These are phyloP conservation scores for Drosophila rubida DNA, from an alignment of 2,888 invertebrate genomes.

Conservation along the genomic window DNA sequence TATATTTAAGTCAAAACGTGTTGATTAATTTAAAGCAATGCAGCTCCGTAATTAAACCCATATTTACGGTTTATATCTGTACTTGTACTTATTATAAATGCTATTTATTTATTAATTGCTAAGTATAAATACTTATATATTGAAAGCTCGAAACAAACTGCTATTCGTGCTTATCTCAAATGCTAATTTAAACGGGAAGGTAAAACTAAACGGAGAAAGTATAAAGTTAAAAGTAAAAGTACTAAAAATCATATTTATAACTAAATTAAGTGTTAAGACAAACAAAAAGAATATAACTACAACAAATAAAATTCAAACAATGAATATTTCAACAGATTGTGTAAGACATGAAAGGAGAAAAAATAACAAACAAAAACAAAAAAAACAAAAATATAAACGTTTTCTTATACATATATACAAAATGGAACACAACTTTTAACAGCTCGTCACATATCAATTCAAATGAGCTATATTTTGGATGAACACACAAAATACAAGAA, in stretches of 20 bases:
- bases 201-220: conserved; percentile 48
- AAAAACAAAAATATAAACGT: conserved; percentile 30
- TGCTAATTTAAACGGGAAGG: conserved; percentile 29
- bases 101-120: conserved; percentile 68
- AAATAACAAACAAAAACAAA: conserved; percentile 6
- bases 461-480: conserved; percentile 68
- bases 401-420: conserved; percentile 46
- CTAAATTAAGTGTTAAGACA: conserved; percentile 69
- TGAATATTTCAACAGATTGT: conserved; percentile 50
- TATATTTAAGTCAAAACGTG: conserved; percentile 49
- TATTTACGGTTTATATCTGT: conserved; percentile 21
- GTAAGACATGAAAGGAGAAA: conserved; percentile 34
- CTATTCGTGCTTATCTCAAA: conserved; percentile 65
- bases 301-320: conserved; percentile 27
- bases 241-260: conserved; percentile 40
- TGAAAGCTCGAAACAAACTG: conserved; percentile 40
- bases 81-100: conserved; percentile 32
- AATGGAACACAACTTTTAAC: conserved; percentile 53
- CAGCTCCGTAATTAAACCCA: conserved; percentile 31
- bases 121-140: conserved; percentile 37
- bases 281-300: conserved; percentile 24
- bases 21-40: conserved; percentile 65
- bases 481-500: conserved; percentile 20
- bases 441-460: conserved; percentile 78
- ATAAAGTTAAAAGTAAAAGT: conserved; percentile 10